A percentile compares a stretch with the other conserved stretches of the same genome.
phyloP scores from a whole-genome alignment of 2,888 invertebrate genomes.

The Lycophotia porphyrea region DNA sequence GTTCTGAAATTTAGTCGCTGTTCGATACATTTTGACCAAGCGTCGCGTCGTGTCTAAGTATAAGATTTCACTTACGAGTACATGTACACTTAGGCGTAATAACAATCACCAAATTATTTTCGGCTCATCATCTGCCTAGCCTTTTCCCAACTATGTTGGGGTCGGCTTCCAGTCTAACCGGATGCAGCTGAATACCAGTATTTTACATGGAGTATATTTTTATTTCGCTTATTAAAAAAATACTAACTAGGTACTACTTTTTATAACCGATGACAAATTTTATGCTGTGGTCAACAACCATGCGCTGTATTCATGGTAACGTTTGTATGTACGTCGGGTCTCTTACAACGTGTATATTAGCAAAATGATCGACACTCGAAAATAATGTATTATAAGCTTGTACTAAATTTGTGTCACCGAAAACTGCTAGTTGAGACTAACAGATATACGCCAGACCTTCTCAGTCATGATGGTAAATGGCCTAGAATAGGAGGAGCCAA shows the following conservation, averaged over 20 bases:
- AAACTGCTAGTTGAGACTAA: not conserved
- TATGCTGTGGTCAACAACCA: not conserved
- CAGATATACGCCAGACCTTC: not conserved
- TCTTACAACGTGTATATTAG: not conserved
- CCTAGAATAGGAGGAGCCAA: not conserved
- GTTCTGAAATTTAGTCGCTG: not conserved
- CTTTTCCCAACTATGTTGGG: too few species aligned
- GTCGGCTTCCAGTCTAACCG: too few species aligned
- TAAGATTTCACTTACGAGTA: not conserved
- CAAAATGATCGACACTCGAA: not conserved
- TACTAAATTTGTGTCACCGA: not conserved
- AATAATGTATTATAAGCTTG: not conserved
- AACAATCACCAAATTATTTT: not conserved
- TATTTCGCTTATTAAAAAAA: not conserved
- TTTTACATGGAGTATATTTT: too few species aligned
- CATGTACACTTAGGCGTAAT: not conserved
- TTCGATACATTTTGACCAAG: not conserved
- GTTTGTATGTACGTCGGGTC: not conserved
- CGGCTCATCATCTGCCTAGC: too few species aligned
- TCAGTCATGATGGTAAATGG: slow-evolving; percentile 3
- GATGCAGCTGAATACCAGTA: too few species aligned
- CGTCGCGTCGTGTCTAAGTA: not conserved
- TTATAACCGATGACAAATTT: not conserved
- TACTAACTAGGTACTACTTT: not conserved
- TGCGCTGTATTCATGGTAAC: not conserved